These are phyloP conservation scores for Edolisoma coerulescens DNA, from an alignment of 2,113 vertebrate species.

Conservation along the genomic window DNA sequence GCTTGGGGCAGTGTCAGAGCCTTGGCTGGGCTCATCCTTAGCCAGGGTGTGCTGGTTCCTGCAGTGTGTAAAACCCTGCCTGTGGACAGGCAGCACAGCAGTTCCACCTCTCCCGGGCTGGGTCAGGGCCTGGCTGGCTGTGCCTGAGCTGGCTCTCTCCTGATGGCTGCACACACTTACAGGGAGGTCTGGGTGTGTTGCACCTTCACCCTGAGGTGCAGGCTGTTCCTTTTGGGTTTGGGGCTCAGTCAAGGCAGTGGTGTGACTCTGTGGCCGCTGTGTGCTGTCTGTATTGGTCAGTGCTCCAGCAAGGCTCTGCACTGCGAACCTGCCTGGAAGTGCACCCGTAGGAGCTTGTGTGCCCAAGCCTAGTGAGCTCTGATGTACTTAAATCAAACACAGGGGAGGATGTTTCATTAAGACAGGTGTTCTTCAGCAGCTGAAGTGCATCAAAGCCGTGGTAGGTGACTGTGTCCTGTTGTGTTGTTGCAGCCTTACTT, in stretches of 20 bases:
- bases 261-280: background rate
- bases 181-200: background rate
- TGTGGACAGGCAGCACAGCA: background rate
- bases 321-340: background rate
- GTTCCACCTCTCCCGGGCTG: background rate
- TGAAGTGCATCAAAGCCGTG: background rate
- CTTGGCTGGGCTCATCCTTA: background rate
- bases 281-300: background rate
- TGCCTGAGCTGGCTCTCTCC: background rate
- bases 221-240: background rate
- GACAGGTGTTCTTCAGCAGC: background rate
- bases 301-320: background rate
- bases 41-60: background rate
- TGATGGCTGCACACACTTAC: background rate
- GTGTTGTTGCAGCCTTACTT: conserved; percentile 88
- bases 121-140: background rate
- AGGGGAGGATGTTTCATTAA: background rate
- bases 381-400: background rate
- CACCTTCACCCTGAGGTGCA: background rate
- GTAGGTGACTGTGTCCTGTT: background rate
- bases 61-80: background rate
- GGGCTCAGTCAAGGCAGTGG: background rate
- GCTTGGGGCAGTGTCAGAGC: background rate
- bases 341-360: background rate
- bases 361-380: background rate